Conservation (phyloP, 2,113 vertebrate species). For the Serilophus lunatus region DNA sequence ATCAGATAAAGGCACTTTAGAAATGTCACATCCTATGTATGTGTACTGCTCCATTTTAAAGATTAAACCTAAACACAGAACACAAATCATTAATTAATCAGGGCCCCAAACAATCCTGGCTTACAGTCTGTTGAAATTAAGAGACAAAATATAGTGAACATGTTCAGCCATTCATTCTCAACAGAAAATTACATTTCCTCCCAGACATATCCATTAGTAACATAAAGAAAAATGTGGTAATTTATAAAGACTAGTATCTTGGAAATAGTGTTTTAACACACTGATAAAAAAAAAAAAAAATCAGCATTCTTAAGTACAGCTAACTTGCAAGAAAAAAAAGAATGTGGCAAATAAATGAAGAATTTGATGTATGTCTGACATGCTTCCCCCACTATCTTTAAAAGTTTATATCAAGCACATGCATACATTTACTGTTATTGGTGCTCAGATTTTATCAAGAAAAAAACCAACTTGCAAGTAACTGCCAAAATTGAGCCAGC, state of each 20-base stretch:
- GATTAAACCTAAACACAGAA: constrained; percentile 65
- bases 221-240: neutral
- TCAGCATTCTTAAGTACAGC: neutral
- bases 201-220: neutral
- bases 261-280: neutral
- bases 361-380: neutral
- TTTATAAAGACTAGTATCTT: neutral
- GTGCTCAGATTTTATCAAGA: neutral
- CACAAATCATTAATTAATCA: neutral
- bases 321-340: neutral
- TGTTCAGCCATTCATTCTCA: neutral
- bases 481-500: neutral
- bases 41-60: constrained; percentile 74
- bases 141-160: neutral
- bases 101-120: neutral
- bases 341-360: neutral
- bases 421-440: neutral
- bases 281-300: neutral
- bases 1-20: constrained; percentile 78
- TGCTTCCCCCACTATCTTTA: neutral
- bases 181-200: neutral
- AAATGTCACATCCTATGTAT: constrained; percentile 68
- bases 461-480: neutral
- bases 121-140: neutral
- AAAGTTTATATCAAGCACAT: neutral